Evolutionary conservation across 2,888 invertebrate genomes (phyloP), one percentile per base, ranked within the genome.

Genomic region (Tholera decimalis): DNA sequence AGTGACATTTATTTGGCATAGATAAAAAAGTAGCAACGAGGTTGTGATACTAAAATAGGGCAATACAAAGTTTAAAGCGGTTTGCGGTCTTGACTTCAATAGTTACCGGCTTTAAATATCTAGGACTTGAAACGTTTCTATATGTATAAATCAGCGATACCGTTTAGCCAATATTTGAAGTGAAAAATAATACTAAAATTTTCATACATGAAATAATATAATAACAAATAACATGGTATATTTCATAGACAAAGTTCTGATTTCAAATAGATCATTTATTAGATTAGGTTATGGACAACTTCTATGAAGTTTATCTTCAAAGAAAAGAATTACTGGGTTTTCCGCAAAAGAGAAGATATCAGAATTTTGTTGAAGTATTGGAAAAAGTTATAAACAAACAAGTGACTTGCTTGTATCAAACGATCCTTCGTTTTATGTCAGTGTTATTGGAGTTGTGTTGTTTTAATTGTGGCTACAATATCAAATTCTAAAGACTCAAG

Each of bases 401-500:
- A 57, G 41, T 53, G 18, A 57, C 59, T 79, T 35, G 56, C 22
- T 7, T 30, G 15, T 35, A 55, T 51, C 35, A 65, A 80, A 83
- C 76, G 63, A 47, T 62, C 70, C 78, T 68, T 50, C 67, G 33
- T 47, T 72, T 68, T 55, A 28, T 30, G 44, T 15, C 62, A 56
- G 65, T 50, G 57, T 74, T 77, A 77, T 85, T 77, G 62, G 79
- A 76, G 64, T 80, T 68, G 76, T 69, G 72, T 73, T 70, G 67
- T 73, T 77, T 71, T 81, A 82, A 86, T 85, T 87, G 78, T 83
- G 80, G 84, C 79, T 80, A 81, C 83, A 85, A 79, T 83, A 83
- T 85, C 75, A 82, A 82, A 85, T 87, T 83, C 81, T 73, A 72
- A 55, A 73, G 53, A 47, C 63, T 69, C 43, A 67, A 70, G 58